Evolutionary conservation across 2,113 vertebrate species (phyloP).

Genomic region (Aplodontia rufa): DNA sequence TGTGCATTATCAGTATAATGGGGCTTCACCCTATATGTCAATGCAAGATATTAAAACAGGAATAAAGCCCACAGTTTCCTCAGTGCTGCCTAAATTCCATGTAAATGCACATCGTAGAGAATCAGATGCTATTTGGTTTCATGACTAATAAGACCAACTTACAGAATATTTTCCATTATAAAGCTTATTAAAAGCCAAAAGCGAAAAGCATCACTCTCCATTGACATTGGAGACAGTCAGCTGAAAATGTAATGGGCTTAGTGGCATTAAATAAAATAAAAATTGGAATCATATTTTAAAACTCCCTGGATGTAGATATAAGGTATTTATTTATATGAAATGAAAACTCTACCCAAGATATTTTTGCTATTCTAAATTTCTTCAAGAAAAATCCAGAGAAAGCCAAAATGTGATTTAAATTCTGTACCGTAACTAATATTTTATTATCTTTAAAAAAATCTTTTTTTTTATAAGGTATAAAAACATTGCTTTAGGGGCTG

Average conservation of each 20-base stretch:
- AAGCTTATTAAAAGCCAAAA: conserved; percentile 4
- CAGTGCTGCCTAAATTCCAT: not conserved
- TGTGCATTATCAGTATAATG: not conserved
- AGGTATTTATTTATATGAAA: conserved; percentile 13
- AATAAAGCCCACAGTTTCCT: not conserved
- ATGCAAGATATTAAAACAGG: not conserved
- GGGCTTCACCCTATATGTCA: not conserved
- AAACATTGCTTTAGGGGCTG: no score
- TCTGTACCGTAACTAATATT: not conserved
- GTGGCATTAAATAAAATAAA: not conserved
- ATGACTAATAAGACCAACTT: not conserved
- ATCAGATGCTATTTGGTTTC: not conserved
- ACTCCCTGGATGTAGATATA: not conserved
- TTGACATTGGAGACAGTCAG: not conserved
- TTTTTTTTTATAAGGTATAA: not conserved
- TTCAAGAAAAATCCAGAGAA: conserved; percentile 9
- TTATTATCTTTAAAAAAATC: not conserved
- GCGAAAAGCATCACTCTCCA: not conserved
- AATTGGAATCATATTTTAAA: conserved; percentile 5
- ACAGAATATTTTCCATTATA: not conserved
- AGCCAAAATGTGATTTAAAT: not conserved
- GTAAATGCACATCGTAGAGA: not conserved
- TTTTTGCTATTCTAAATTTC: conserved; percentile 27
- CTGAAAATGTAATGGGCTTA: not conserved
- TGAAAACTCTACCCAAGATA: not conserved